Base-by-base conservation (phyloP, 2,113 vertebrate genomes). In the Pterophyllum scalare region DNA sequence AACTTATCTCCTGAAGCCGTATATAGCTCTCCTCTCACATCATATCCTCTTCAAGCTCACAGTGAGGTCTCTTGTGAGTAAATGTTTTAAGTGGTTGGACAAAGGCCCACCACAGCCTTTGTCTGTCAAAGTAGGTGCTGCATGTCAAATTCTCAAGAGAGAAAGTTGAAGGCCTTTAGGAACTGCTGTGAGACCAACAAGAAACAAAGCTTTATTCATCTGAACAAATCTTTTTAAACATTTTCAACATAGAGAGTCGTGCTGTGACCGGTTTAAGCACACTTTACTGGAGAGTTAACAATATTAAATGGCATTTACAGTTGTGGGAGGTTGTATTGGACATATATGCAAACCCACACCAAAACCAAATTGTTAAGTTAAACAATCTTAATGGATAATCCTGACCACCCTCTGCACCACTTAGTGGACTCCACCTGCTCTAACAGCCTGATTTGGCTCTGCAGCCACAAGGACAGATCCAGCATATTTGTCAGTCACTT, bases 301-400 rank as follows among this genome's bases (percentile, higher is more conserved):
- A 28, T 0, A 49, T 0, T 3, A 49, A 49, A 70, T 0, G 15
- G 2, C 0, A 70, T 49, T 5, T 1, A 70, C 9, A 49, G 64
- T 43, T 49, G 24, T 70, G 24, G 40, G 11, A 49, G 12, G 5
- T 9, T 7, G 22, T 46, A 22, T 14, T 26, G 15, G 22, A 67
- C 17, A 0, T 28, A 19, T 28, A 20, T 70, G 9, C 40, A 70
- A 49, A 0, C 24, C 40, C 28, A 28, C 15, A 28, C 1, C 8
- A 2, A 67, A 67, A 26, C 62, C 5, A 0, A 20, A 26, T 2
- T 43, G 35, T 43, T 3, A 46, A 65, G 40, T 67, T 7, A 67
- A 46, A 28, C 46, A 7, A 28, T 15, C 3, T 20, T 70, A 15
- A 4, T 49, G 15, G 0, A 28, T 28, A 15, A 67, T 49, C 22